Conservation (phyloP, 2,113 vertebrate genomes). For the Ammodytes marinus region DNA sequence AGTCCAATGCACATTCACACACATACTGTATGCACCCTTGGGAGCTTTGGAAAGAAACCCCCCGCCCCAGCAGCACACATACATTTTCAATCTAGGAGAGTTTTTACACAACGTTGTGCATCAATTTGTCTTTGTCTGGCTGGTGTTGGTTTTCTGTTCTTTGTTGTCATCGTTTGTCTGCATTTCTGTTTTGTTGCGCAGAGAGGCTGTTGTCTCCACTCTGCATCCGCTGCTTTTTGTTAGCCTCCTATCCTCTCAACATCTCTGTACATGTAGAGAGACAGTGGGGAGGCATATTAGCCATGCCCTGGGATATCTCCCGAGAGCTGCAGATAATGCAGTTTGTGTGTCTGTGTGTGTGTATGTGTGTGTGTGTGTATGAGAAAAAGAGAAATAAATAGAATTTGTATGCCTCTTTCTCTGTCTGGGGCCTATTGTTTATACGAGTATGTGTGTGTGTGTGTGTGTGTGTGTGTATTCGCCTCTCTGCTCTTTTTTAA, state of each 20-base stretch:
- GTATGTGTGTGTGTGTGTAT: neutral
- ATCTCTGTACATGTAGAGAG: conserved; percentile 52
- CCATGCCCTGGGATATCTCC: conserved; percentile 36
- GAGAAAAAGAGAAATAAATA: conserved; percentile 1
- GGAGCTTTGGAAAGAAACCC: neutral
- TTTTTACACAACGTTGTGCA: conserved; percentile 43
- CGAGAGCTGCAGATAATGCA: conserved; percentile 53
- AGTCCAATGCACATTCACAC: neutral
- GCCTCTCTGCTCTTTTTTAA: conserved; percentile 45
- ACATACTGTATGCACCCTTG: neutral
- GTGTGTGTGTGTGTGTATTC: conserved; percentile 36
- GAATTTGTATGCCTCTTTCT: conserved; percentile 33
- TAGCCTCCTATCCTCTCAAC: conserved; percentile 61
- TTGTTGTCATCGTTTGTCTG: conserved; percentile 56
- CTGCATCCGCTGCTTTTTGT: conserved; percentile 51
- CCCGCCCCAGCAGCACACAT: neutral
- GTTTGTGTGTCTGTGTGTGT: conserved; percentile 13
- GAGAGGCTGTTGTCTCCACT: conserved; percentile 24
- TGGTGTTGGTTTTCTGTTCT: conserved; percentile 27
- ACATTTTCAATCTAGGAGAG: conserved; percentile 10
- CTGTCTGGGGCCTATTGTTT: conserved; percentile 54
- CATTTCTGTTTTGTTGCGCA: conserved; percentile 33
- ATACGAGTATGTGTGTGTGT: conserved; percentile 2
- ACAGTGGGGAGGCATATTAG: conserved; percentile 59
- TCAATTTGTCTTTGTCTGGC: conserved; percentile 59